Base-by-base conservation (phyloP, 1,140 invertebrate species). In the Lepidostoma basale region DNA sequence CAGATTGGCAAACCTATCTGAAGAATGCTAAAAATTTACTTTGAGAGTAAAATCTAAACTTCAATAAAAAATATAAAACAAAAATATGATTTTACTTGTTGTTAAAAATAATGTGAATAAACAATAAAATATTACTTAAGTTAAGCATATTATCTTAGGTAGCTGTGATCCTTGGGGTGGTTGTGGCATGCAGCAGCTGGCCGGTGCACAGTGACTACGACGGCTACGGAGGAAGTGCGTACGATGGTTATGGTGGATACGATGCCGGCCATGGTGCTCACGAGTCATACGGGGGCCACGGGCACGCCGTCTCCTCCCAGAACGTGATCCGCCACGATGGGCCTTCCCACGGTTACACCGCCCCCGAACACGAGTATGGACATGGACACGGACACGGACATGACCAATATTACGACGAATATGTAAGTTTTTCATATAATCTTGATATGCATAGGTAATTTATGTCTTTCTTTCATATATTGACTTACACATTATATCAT, bases 351-450 rank as follows among this genome's bases (percentile, higher is more conserved):
- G 62, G 62, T 36, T 72, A 64, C 52, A 58, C 60, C 6, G 63
- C 56, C 16, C 63, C 69, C 26, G 66, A 62, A 14, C 56, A 68
- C 33, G 59, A 62, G 39, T 42, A 67, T 30, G 49, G 23, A 44
- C 40, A 67, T 33, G 58, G 28, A 44, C 65, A 68, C 25, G 69
- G 62, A 44, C 60, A 72, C 25, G 42, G 49, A 16, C 65, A 71
- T 20, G 68, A 70, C 25, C 49, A 40, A 20, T 73, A 73, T 47
- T 76, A 76, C 52, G 62, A 74, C 33, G 73, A 76, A 69, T 70
- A 76, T 64, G 75, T 75, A 49, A 23, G 54, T 2, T 23, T 45
- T 14, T 45, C 18, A 33, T 33, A 33, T 33, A 5, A 33, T 33
- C 5, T n/a, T n/a, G n/a, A n/a, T n/a, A n/a, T n/a, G n/a, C n/a